Evolutionary conservation across 2,888 invertebrate genomes (phyloP).

Genomic region (Argyra leucocephala): DNA sequence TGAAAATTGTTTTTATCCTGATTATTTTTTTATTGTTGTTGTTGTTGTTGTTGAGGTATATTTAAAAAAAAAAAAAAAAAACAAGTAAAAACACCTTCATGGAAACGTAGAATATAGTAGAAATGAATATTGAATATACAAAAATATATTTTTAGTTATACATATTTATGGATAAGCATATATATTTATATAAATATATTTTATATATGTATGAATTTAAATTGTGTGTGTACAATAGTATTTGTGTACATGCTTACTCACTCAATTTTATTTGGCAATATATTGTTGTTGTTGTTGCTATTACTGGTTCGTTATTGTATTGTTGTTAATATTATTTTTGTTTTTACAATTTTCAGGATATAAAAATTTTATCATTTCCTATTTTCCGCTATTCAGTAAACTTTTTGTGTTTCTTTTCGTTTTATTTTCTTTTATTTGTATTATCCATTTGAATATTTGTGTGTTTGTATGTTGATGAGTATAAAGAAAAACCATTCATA

Average conservation of each 20-base stretch:
- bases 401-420: too few species aligned
- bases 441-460: background rate
- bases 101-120: too few species aligned
- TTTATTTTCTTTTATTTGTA: too few species aligned
- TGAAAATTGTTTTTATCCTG: background rate
- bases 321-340: background rate
- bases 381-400: background rate
- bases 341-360: slow-evolving; percentile 2
- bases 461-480: background rate
- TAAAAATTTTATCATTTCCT: slow-evolving; percentile 6
- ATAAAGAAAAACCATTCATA: background rate
- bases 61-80: background rate
- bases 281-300: background rate
- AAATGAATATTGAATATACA: too few species aligned
- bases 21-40: background rate
- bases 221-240: background rate
- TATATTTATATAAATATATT: background rate
- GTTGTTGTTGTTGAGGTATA: background rate
- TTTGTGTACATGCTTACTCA: slow-evolving; percentile 2
- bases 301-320: background rate
- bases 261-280: background rate
- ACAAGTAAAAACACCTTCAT: too few species aligned
- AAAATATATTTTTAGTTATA: background rate
- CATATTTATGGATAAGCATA: background rate
- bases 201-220: background rate